Evolutionary conservation across 2,888 invertebrate species (phyloP).

Genomic region (Pyrrhosoma nymphula): DNA sequence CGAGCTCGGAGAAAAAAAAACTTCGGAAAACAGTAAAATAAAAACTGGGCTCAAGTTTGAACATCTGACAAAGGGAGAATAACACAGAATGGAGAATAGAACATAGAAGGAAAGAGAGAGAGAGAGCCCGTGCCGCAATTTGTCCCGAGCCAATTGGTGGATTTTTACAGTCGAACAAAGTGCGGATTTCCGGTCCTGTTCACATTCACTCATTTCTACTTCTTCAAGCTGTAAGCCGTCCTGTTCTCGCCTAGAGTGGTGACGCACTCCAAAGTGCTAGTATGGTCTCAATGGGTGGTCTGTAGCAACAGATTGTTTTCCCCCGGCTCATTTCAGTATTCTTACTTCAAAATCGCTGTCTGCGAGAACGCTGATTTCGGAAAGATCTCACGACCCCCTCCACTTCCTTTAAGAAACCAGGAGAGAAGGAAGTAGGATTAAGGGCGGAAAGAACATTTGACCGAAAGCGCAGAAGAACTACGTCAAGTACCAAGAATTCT

Average conservation of each 20-base stretch:
- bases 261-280: background rate
- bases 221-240: background rate
- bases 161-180: background rate
- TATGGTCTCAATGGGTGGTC: background rate
- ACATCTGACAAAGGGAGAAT: constrained; percentile 5
- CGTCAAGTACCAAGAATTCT: too few relatives aligned
- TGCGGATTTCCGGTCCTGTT: background rate
- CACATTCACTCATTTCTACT: background rate
- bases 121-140: background rate
- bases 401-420: background rate
- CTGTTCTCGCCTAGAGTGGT: background rate
- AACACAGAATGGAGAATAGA: background rate
- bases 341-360: background rate
- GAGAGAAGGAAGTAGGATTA: background rate
- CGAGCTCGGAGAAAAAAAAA: background rate
- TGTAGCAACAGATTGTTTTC: background rate
- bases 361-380: background rate
- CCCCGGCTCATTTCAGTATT: background rate
- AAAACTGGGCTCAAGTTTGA: background rate
- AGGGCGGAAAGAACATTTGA: background rate
- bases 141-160: background rate
- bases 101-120: background rate
- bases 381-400: background rate
- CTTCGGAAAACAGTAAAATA: background rate
- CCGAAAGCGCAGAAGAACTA: background rate